Evolutionary conservation across 2,888 invertebrate genomes (phyloP), one percentile per base, ranked within the genome.

Genomic region (Xylota segnis): DNA sequence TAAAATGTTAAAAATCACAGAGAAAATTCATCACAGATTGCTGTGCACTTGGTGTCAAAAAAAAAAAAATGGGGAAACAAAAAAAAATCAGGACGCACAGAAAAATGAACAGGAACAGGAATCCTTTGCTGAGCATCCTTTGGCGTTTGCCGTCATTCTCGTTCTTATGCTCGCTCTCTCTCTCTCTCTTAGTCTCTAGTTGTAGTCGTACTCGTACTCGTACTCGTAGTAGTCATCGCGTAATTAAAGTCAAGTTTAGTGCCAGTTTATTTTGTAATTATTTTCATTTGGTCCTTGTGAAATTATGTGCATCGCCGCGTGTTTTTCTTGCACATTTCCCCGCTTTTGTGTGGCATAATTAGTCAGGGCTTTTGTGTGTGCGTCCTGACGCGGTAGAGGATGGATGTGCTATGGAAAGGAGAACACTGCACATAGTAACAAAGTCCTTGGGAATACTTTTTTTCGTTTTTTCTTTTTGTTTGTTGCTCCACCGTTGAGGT

Each of bases 201-300:
- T 27, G 29, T 27, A n/a, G n/a, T 40, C 29, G 27, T 12, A 45
- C 40, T 76, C 54, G 29, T 27, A n/a, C 9, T 40, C 29, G 27
- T 12, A 45, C 40, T 76, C 54, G 50, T 14, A 65, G 79, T 43
- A 84, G 81, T 76, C 81, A 84, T 77, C 76, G 86, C 71, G 78
- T 86, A 82, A 86, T 86, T 86, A 76, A 76, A 86, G 86, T 76
- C 86, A 77, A 86, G 86, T 86, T 86, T 82, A 86, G 86, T 86
- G 86, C 82, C 82, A 86, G 86, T 86, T 86, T 86, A 86, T 82
- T 86, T 86, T 86, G 86, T 86, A 86, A 86, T 86, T 86, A 86
- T 86, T 86, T 82, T 86, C 76, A 40, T 82, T 82, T 82, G 81
- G 86, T 77, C 76, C 76, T 82, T 77, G 65, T 50, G 34, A 71